Evolutionary conservation across 2,113 vertebrate genomes (phyloP).

Genomic region (Bombycilla garrulus): DNA sequence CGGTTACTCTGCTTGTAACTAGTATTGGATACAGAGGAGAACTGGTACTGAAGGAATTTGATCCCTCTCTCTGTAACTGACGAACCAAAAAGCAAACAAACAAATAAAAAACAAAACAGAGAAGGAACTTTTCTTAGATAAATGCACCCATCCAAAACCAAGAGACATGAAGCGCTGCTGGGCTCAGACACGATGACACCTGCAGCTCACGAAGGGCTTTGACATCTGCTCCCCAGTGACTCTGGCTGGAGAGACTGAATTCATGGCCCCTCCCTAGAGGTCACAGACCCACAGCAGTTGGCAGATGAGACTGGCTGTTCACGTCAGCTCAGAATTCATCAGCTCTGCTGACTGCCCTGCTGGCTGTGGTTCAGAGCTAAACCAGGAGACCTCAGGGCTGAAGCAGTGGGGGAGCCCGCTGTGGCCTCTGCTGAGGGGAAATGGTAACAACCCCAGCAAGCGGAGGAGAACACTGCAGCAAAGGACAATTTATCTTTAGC

Average conservation of each 20-base stretch:
- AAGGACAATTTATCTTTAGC: background rate
- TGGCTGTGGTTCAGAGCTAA: background rate
- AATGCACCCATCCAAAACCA: conserved; percentile 9
- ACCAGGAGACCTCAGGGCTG: background rate
- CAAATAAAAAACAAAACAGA: background rate
- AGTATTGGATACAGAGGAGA: background rate
- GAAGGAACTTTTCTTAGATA: background rate
- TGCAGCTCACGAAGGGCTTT: background rate
- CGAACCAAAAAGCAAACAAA: background rate
- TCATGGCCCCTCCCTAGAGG: background rate
- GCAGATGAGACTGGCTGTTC: background rate
- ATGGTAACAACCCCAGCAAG: background rate
- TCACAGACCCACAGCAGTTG: background rate
- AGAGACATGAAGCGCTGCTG: background rate
- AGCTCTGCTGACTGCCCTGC: background rate
- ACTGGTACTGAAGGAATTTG: background rate
- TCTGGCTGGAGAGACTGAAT: background rate
- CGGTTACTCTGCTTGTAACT: background rate
- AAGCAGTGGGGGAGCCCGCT: background rate
- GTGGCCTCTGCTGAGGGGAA: background rate
- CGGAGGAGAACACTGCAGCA: background rate
- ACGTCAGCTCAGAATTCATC: background rate
- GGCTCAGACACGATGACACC: background rate
- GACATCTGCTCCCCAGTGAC: background rate
- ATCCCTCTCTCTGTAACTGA: background rate